Evolutionary conservation across 2,797 vertebrate species (phyloP), one percentile per base, ranked within the genome.

Genomic region (Etheostoma perlongum): DNA sequence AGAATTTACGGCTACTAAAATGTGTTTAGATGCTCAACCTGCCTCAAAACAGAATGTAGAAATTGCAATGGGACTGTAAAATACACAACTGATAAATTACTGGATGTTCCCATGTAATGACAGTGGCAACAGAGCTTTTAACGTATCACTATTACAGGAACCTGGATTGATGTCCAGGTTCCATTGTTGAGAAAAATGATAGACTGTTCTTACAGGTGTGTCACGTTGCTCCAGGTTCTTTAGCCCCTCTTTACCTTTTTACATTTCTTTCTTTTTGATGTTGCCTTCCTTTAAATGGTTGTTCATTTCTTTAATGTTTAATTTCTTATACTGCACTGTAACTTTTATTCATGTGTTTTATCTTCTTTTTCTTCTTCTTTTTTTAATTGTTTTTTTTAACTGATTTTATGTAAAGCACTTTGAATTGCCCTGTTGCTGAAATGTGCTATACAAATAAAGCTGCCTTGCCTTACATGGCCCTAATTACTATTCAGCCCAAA

Each of bases 111-210:
- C 73, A 71, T 47, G 83, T 75, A 88, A 85, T 0, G 53, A 2
- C 60, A 25, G 77, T 70, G 85, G 27, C 64, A 85, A 72, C 19
- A 23, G 2, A 16, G 21, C 54, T 82, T 60, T 25, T 63, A 52
- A 77, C 48, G 5, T 63, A 73, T 82, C 61, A 48, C 33, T 57
- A 2, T 81, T 21, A 70, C 79, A 72, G 51, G 25, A 54, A 53
- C 51, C 36, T 67, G 57, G 48, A 57, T 21, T 68, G 72, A 79
- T 11, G 66, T 69, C 46, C n/a, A 54, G 10, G 51, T 55, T 78
- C 64, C 76, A 72, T 71, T 89, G 44, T 84, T 84, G 65, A 84
- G 72, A 79, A 47, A 74, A 79, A 8, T 58, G 15, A 42, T 8
- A 4, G 48, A 25, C 51, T 74, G 27, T 46, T 66, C 36, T 67